These are phyloP conservation scores for Drosophila pseudotalamancana DNA, from an alignment of 2,888 invertebrate species.

Conservation along the genomic window DNA sequence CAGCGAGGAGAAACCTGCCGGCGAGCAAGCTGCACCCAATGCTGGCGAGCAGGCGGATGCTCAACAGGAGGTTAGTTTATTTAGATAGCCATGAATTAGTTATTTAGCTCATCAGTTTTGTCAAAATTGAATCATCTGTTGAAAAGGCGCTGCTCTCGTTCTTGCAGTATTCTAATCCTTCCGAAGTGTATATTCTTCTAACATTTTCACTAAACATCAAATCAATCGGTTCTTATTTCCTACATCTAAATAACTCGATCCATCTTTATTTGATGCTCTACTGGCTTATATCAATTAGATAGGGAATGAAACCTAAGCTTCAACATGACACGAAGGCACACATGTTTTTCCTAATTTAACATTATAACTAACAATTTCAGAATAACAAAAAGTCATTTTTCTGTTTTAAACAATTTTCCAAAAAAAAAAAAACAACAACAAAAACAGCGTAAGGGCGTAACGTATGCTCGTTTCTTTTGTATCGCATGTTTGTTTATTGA, in stretches of 20 bases:
- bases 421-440: too few species aligned
- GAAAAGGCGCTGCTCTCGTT: conserved; percentile 29
- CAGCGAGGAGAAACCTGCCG: conserved; percentile 80
- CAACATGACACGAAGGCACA: not conserved
- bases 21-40: conserved; percentile 66
- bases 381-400: too few species aligned
- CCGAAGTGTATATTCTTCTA: conserved; percentile 37
- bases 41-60: conserved; percentile 84
- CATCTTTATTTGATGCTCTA: conserved; percentile 13
- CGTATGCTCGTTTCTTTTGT: not conserved
- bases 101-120: conserved; percentile 17
- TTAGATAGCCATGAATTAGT: not conserved
- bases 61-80: conserved; percentile 85
- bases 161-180: conserved; percentile 37
- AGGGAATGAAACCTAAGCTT: conserved; percentile 41
- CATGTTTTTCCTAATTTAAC: not conserved
- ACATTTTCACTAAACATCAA: conserved; percentile 21
- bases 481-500: conserved; percentile 10
- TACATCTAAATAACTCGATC: not conserved
- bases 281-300: not conserved
- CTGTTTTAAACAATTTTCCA: too few species aligned
- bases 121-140: conserved; percentile 23
- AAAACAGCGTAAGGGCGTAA: conserved; percentile 3
- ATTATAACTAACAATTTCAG: not conserved
- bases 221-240: conserved; percentile 6